Percentiles rank a stretch among this genome's conserved stretches.
phyloP scores from a whole-genome alignment of 53 echinoderm and acorn worm genomes.

The Luidia sarsii region DNA sequence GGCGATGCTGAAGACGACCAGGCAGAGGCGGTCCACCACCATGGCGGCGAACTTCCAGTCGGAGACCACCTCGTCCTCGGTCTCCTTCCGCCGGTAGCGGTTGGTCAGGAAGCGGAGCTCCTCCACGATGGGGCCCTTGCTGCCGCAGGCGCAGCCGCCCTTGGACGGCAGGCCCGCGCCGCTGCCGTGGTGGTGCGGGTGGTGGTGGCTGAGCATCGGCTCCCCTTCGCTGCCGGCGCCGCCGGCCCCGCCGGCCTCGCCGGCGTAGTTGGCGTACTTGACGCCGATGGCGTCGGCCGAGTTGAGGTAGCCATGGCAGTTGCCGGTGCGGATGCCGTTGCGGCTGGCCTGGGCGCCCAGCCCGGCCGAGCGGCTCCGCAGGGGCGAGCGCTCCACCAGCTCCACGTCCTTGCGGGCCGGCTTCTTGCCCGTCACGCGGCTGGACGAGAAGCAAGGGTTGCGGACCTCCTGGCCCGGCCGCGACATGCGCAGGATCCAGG shows the following conservation, averaged over 20 bases:
- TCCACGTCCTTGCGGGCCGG: slow-evolving; percentile 70
- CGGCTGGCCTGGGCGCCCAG: slow-evolving; percentile 36
- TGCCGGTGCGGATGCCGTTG: slow-evolving; percentile 59
- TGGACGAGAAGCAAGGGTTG: slow-evolving; percentile 22
- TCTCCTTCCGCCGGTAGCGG: slow-evolving; percentile 72
- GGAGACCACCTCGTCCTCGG: slow-evolving; percentile 73
- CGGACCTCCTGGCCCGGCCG: slow-evolving; percentile 63
- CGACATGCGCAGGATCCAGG: slow-evolving; percentile 90
- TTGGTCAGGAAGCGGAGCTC: slow-evolving; percentile 82
- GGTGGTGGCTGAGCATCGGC: slow-evolving; percentile 22
- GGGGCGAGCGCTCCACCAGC: slow-evolving; percentile 73
- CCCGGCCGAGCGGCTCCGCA: slow-evolving; percentile 43
- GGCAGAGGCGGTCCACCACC: slow-evolving; percentile 81
- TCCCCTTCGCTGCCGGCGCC: slow-evolving; percentile 35
- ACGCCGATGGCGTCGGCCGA: slow-evolving; percentile 90
- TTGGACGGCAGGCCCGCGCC: neutral
- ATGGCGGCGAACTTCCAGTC: slow-evolving; percentile 96
- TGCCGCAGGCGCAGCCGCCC: neutral
- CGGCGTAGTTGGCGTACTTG: slow-evolving; percentile 90
- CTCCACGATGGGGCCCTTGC: slow-evolving; percentile 61
- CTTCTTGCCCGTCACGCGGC: slow-evolving; percentile 44
- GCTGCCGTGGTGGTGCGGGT: neutral
- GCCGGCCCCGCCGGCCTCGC: slow-evolving; percentile 66
- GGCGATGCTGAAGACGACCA: slow-evolving; percentile 73
- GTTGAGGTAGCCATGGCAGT: slow-evolving; percentile 81